Base-by-base conservation (phyloP, 2,888 invertebrate species). In the Nephrocerus scutellatus region DNA sequence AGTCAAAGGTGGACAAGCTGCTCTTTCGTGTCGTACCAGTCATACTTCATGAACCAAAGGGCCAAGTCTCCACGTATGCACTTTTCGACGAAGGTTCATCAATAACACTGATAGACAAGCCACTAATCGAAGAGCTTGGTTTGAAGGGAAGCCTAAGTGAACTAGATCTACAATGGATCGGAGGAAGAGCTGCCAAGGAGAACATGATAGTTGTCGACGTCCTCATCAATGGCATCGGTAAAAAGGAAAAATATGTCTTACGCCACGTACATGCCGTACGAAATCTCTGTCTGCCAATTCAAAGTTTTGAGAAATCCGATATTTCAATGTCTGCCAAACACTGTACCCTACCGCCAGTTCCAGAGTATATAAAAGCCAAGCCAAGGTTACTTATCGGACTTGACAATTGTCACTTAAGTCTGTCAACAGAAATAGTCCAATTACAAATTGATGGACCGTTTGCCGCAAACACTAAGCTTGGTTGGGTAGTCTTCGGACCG, bases 131-230 rank as follows among this genome's bases (percentile, higher is more conserved):
- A 4, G 29, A 47, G 18, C 14, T 48, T 5, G 47, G 46, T 6
- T 13, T 48, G 10, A 13, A 10, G 6, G 46, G 48, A 14, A 36
- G 37, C 14, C 35, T 35, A 14, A 29, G 40, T 22, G 7, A 24
- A 3, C 37, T 51, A 21, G 41, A 39, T 28, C 28, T 50, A n/a
- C 41, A 47, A 28, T 50, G 46, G 48, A 36, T 43, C 40, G 44
- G 39, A 28, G 36, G 41, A 13, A 38, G 39, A 18, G 29, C 41
- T 8, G 38, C 36, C 4, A 31, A 29, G 14, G 40, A 44, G 24
- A 25, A 29, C 21, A 16, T 29, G 12, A 19, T 36, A 4, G 34
- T 41, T 1, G 43, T 30, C n/a, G 18, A 39, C 14, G 10, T 36
- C 18, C 20, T 36, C 9, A 29, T 46, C 14, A 43, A 39, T 34